Base-by-base conservation (phyloP, 2,888 invertebrate genomes). In the Panorpa germanica region DNA sequence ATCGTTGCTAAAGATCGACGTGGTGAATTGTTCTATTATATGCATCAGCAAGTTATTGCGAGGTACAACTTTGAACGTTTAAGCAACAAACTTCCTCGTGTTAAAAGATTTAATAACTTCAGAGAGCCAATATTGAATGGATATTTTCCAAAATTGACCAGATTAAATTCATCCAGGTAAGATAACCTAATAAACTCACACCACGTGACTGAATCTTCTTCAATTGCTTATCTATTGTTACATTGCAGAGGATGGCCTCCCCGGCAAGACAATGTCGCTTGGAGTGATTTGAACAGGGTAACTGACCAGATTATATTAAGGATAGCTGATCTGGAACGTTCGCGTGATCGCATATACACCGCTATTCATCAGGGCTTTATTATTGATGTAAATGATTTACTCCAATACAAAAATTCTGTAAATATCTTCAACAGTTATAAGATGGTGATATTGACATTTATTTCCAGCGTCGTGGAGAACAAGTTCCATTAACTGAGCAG, bases 91-190 rank as follows among this genome's bases (percentile, higher is more conserved):
- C 25, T 38, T 2, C 10, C 20, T 7, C 30, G 34, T 5, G 36
- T 38, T 7, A 22, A 10, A 3, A 14, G 26, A 19, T 31, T 34
- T 16, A 32, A 31, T 15, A 34, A 39, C 25, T 22, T 36, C 2
- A 30, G 37, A 17, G 30, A 28, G n/a, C 35, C 36, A 5, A 38
- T 41, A 22, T 18, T 32, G 4, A 39, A 41, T 34, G 41, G 38
- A 0, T 78, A 78, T 50, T 78, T 77, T 56, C 71, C 77, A 2
- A 78, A 78, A 48, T 48, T 80, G 39, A 71, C 75, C 51, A 72
- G 71, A 9, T 56, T 67, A 40, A 68, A n/a, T n/a, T n/a, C n/a
- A n/a, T n/a, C n/a, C n/a, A n/a, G n/a, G n/a, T n/a, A n/a, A n/a
- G n/a, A n/a, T n/a, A n/a, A n/a, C n/a, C n/a, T n/a, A n/a, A n/a